These are phyloP conservation scores for Brachynemurus nebulosus DNA, from an alignment of 2,888 invertebrate genomes.

Conservation along the genomic window DNA sequence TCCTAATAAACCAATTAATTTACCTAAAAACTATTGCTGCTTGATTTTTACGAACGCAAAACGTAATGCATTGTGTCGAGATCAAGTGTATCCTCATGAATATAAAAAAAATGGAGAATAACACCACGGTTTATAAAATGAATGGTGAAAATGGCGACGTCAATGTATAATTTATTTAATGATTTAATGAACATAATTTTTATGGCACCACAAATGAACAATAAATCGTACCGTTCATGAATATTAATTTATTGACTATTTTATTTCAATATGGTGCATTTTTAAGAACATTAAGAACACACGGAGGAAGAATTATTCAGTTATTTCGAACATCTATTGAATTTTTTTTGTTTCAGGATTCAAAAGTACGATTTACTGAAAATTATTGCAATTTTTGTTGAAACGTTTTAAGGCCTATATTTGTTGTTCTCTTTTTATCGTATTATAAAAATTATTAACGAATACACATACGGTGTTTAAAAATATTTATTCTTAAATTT, in stretches of 20 bases:
- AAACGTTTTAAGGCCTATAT: constrained; percentile 2
- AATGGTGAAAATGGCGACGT: constrained; percentile 4
- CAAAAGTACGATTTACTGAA: constrained; percentile 1
- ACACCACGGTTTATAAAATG: constrained; percentile 3
- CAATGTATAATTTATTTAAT: neutral
- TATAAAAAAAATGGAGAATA: neutral
- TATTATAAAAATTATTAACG: neutral
- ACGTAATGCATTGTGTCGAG: neutral
- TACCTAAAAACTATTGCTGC: constrained; percentile 3
- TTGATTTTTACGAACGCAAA: neutral
- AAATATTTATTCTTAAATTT: neutral
- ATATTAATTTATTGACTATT: neutral
- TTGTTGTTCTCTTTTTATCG: neutral
- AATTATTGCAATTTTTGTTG: neutral
- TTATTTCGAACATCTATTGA: too few species aligned
- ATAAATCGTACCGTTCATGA: neutral
- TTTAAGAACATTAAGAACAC: too few species aligned
- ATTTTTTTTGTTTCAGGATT: too few species aligned
- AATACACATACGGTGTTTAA: neutral
- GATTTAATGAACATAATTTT: constrained; percentile 1
- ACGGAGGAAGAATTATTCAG: too few species aligned
- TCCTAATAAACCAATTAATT: too few species aligned
- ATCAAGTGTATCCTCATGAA: constrained; percentile 1
- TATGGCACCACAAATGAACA: constrained; percentile 4
- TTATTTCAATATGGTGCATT: neutral